Evolutionary conservation across 2,113 vertebrate genomes (phyloP).

Genomic region (Maccullochella peelii): DNA sequence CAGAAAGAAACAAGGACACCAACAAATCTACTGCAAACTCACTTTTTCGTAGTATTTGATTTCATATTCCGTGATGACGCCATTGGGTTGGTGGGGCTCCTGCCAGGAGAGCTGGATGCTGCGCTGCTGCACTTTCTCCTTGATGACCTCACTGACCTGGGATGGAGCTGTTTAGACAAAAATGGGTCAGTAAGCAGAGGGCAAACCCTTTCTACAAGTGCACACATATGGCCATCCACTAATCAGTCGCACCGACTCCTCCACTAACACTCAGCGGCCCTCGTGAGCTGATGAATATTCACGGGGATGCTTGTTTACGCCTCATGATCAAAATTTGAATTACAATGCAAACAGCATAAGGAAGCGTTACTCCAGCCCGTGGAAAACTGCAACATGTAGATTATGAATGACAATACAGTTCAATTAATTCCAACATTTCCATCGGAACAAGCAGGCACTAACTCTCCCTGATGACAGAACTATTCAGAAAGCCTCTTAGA

Average conservation of each 20-base stretch:
- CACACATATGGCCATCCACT: neutral
- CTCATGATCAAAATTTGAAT: conserved; percentile 89
- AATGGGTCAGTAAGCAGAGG: conserved; percentile 84
- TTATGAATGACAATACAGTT: conserved; percentile 86
- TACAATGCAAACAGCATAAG: conserved; percentile 89
- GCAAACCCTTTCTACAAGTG: conserved; percentile 20
- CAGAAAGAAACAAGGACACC: conserved; percentile 10
- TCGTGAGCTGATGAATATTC: conserved; percentile 89
- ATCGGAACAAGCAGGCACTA: conserved; percentile 81
- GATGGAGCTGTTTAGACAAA: conserved; percentile 93
- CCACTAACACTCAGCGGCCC: conserved; percentile 70
- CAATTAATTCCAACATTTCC: conserved; percentile 88
- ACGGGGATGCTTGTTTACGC: conserved; percentile 86
- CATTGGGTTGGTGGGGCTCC: conserved; percentile 97
- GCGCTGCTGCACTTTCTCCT: conserved; percentile 94
- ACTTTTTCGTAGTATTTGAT: conserved; percentile 99
- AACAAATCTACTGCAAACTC: conserved; percentile 73
- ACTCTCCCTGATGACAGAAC: conserved; percentile 79
- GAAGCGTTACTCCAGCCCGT: conserved; percentile 82
- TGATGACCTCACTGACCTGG: conserved; percentile 97
- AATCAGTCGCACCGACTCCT: conserved; percentile 31
- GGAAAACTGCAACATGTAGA: conserved; percentile 84
- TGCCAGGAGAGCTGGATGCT: conserved; percentile 98
- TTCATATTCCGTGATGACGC: conserved; percentile 99
- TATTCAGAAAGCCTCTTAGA: conserved; percentile 82